Evolutionary conservation across 2,113 vertebrate genomes (phyloP).

Genomic region (Panthera leo): DNA sequence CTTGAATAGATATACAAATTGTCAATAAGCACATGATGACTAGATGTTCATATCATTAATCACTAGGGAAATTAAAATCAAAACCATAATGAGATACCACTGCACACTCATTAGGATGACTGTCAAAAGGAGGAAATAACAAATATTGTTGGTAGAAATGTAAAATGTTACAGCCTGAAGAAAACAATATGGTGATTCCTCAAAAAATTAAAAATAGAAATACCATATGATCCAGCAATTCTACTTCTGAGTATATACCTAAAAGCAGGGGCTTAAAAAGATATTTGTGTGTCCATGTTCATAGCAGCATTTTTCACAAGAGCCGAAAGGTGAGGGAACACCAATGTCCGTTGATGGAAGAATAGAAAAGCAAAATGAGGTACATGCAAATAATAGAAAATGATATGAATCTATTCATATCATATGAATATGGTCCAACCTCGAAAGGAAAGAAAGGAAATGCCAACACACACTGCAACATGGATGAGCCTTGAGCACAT

Average conservation of each 20-base stretch:
- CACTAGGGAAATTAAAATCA: not conserved
- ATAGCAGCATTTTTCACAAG: not conserved
- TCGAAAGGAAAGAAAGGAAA: not conserved
- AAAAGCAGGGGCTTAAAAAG: not conserved
- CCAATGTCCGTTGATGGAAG: not conserved
- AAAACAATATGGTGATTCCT: not conserved
- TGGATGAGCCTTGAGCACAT: not conserved
- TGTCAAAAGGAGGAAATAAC: not conserved
- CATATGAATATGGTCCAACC: not conserved
- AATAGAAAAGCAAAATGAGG: not conserved
- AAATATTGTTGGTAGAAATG: not conserved
- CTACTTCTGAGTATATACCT: not conserved
- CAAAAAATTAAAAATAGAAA: not conserved
- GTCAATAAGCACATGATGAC: not conserved
- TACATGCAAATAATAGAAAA: not conserved
- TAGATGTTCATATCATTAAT: not conserved
- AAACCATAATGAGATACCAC: not conserved
- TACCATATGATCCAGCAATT: not conserved
- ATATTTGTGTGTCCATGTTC: not conserved
- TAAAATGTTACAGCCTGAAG: not conserved
- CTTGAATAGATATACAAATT: not conserved
- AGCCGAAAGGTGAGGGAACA: not conserved
- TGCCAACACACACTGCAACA: accelerated
- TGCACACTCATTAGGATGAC: not conserved
- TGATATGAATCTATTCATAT: not conserved